Evolutionary conservation across 2,888 invertebrate species (phyloP), one percentile per base, ranked within the genome.

Genomic region (Andrena trimmerana): DNA sequence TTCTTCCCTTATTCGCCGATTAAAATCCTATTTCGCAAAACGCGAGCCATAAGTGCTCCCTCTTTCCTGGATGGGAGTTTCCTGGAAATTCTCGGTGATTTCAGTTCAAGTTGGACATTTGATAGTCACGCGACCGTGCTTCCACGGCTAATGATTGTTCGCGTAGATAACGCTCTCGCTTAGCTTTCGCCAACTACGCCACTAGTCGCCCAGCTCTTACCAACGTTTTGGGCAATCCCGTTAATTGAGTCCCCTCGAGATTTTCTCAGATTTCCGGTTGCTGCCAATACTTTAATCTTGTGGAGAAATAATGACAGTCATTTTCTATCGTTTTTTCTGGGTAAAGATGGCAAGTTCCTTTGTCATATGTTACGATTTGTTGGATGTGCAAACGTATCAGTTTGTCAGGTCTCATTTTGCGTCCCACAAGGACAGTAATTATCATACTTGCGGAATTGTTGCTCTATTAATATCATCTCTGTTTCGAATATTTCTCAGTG

Each of bases 201-300:
- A 50, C 67, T 72, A 27, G 29, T 59, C 33, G 65, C 29, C 54
- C 57, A 16, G 42, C 4, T 52, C 70, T 68, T 59, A 70, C 72
- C 59, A 62, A 65, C 65, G 65, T 78, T 81, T 84, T 42, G 50
- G 70, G 74, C 79, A 63, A 85, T 82, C 63, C 33, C 50, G 71
- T 84, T 79, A 84, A 84, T 85, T 85, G 81, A 84, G 68, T 78
- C 72, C 72, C 52, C 16, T 60, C 67, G 42, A 76, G 54, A 20
- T 79, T 79, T 77, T 71, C 66, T 74, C 54, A 16, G 31, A 70
- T 82, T 82, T 74, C 59, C 48, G 27, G 16, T 33, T 36, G 65
- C 42, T 67, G 68, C 36, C 62, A 52, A 68, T 80, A 79, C 66
- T 48, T 42, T 3, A 13, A 13, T 16, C 16, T 42, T 42, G 42